phyloP scores from a whole-genome alignment of 1,140 invertebrate genomes.

The Bombus superbus region DNA sequence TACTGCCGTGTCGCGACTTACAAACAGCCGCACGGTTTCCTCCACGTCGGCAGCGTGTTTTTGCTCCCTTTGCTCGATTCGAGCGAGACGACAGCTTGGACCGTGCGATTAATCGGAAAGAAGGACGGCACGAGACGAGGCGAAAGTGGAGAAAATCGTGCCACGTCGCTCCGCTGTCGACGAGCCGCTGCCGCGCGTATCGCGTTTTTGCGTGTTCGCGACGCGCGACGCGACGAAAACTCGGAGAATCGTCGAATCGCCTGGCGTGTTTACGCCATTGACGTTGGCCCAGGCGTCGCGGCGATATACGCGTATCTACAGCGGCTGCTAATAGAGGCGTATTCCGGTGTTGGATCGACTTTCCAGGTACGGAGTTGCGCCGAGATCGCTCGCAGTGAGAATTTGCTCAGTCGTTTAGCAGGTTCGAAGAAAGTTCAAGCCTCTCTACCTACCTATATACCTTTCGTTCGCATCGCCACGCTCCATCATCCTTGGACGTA shows the following conservation, averaged over 20 bases:
- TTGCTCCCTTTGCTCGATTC: no score
- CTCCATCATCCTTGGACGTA: background rate
- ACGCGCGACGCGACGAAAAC: background rate
- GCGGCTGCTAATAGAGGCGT: slow-evolving; percentile 40
- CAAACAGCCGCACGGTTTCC: no score
- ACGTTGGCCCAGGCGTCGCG: slow-evolving; percentile 20
- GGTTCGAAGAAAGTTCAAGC: background rate
- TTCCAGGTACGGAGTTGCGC: slow-evolving; percentile 10
- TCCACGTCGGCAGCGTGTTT: no score
- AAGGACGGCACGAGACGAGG: no score
- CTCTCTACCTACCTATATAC: background rate
- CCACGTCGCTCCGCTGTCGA: no score
- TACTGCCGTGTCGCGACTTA: no score
- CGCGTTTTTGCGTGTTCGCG: background rate
- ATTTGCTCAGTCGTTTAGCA: slow-evolving; percentile 34
- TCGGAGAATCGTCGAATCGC: background rate
- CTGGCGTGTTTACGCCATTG: slow-evolving; percentile 20
- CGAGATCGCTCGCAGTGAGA: slow-evolving; percentile 15
- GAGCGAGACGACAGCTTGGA: no score
- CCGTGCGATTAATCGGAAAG: no score
- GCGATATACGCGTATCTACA: slow-evolving; percentile 26
- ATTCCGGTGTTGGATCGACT: slow-evolving; percentile 35
- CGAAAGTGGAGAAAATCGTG: no score
- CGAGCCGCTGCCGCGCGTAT: no score
- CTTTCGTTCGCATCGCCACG: background rate